phyloP scores from a whole-genome alignment of 2,113 vertebrate genomes.

The Petrocephalus zakoni region DNA sequence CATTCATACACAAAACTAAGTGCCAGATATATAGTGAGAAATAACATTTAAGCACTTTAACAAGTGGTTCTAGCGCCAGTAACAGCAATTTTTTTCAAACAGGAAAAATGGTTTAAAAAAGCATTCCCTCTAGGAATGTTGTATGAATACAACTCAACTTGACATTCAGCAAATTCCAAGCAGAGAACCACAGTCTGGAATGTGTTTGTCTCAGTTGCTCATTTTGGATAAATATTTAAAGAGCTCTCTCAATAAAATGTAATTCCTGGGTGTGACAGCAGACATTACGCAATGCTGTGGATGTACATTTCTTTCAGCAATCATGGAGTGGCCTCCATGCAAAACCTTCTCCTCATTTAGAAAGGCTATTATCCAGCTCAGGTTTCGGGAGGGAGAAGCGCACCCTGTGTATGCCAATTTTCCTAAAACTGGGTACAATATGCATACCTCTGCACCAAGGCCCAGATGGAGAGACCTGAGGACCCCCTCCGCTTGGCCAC shows the following conservation, averaged over 20 bases:
- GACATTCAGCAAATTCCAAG: not conserved
- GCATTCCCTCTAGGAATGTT: not conserved
- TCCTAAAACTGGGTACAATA: not conserved
- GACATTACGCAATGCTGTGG: not conserved
- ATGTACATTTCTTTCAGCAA: not conserved
- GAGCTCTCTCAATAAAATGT: not conserved
- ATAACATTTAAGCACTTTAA: not conserved
- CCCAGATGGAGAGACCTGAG: not conserved
- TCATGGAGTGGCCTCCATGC: not conserved
- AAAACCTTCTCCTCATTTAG: not conserved
- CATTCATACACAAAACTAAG: not conserved
- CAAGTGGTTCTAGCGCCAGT: not conserved
- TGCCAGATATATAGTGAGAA: not conserved
- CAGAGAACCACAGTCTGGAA: not conserved
- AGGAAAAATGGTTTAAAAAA: not conserved
- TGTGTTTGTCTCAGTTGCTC: not conserved
- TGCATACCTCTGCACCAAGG: not conserved
- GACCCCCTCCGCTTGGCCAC: not conserved
- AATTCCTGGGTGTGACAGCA: not conserved
- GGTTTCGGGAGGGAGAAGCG: not conserved
- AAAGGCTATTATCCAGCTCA: not conserved
- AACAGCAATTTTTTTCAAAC: not conserved
- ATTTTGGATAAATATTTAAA: constrained; percentile 11
- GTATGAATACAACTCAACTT: not conserved
- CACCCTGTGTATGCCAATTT: not conserved